These are phyloP conservation scores for Prunella himalayana DNA, from an alignment of 2,113 vertebrate genomes.

Conservation along the genomic window DNA sequence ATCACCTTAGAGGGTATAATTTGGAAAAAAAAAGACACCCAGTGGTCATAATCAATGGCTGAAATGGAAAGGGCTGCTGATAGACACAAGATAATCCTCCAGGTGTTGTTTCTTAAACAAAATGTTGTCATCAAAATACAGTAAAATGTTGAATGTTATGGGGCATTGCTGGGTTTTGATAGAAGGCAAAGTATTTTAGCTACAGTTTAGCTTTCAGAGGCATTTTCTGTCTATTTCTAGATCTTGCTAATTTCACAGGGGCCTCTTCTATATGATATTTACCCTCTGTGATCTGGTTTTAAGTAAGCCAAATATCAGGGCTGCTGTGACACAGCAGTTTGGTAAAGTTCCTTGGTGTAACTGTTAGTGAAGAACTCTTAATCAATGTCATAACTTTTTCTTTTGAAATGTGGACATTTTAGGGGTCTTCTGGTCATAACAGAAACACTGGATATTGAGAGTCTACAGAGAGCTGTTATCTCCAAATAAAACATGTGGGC, in stretches of 20 bases:
- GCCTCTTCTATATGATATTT: neutral
- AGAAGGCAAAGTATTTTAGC: neutral
- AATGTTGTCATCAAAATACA: neutral
- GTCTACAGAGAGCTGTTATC: neutral
- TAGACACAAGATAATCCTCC: neutral
- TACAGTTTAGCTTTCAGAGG: neutral
- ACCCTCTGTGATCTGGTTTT: constrained; percentile 46
- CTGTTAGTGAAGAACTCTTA: constrained; percentile 1
- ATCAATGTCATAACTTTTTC: neutral
- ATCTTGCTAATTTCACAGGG: neutral
- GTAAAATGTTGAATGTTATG: neutral
- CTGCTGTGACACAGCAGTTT: constrained; percentile 29
- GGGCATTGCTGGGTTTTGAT: neutral
- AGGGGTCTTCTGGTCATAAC: neutral
- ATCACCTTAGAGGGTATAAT: neutral
- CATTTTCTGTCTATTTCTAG: constrained; percentile 9
- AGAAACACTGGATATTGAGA: neutral
- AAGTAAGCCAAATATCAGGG: constrained; percentile 9
- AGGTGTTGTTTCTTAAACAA: neutral
- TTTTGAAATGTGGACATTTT: neutral
- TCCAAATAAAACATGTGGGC: neutral
- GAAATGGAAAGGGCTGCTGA: neutral
- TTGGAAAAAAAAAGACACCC: neutral
- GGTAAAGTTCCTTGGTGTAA: neutral
- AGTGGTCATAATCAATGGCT: neutral